Evolutionary conservation across 2,888 invertebrate genomes (phyloP), one percentile per base, ranked within the genome.

Genomic region (Sarcophaga variegata): DNA sequence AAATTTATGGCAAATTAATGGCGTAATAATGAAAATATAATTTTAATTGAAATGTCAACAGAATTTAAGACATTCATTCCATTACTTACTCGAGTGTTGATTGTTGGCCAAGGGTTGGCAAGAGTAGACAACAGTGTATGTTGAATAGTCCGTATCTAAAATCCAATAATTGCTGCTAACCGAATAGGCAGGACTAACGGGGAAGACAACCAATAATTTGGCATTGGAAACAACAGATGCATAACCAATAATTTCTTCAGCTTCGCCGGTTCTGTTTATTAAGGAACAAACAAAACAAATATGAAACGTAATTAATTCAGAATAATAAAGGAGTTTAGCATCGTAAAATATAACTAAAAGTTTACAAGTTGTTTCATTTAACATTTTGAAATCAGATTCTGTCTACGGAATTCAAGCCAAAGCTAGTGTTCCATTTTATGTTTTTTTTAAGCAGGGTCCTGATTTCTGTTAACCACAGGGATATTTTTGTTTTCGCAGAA

Each of bases 71-170:
- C 8, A 45, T 47, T 17, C 12, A 37, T 70, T 67, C 2, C 17
- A 83, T 12, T 54, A 5, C 88, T 88, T 80, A 89, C 88, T 88
- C 54, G 67, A 25, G 63, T 88, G 88, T 63, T 82, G 70, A 17
- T 54, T 14, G 6, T 47, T 27, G 0, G 63, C 54, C 5, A 83
- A 20, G 2, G 78, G 69, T 11, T 80, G 77, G 89, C 95, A 95
- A n/a, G 95, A 94, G 94, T 95, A 95, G 3, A 95, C 94, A 2
- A 95, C 95, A 10, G 95, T 93, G 89, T 94, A 95, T 78, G 92
- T 93, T 1, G 92, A 92, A 90, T 95, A 95, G 90, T 95, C 95
- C 0, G 95, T 95, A 72, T 94, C 95, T 20, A 95, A 88, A 37
- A 95, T 91, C 94, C 95, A 95, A 89, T 95, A 95, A 72, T 89